These are phyloP conservation scores for Lutjanus erythropterus DNA, from an alignment of 2,113 vertebrate species.

Conservation along the genomic window DNA sequence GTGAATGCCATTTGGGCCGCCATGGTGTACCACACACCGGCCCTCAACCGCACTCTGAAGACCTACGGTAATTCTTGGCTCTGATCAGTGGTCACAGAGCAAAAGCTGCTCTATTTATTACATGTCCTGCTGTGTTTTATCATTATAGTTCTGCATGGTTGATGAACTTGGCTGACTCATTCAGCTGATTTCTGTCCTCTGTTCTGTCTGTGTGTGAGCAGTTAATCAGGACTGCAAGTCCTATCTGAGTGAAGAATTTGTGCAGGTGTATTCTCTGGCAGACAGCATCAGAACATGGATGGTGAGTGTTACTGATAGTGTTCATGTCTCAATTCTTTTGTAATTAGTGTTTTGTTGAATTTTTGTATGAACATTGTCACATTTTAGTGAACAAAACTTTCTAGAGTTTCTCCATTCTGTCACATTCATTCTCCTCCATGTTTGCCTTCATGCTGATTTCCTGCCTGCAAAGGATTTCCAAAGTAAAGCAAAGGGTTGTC, in stretches of 20 bases:
- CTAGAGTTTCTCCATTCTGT: too few species aligned
- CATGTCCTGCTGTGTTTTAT: not conserved
- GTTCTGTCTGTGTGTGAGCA: constrained; percentile 71
- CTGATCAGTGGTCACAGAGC: not conserved
- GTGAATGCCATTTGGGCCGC: constrained; percentile 97
- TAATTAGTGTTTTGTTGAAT: too few species aligned
- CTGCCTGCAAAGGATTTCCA: too few species aligned
- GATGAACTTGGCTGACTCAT: not conserved
- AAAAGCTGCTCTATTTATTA: not conserved
- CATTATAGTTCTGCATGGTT: not conserved
- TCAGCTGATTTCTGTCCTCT: not conserved
- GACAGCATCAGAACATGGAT: constrained; percentile 98
- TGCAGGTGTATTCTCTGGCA: constrained; percentile 91
- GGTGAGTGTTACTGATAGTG: constrained; percentile 84
- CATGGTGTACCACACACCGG: constrained; percentile 96
- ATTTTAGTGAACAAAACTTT: too few species aligned
- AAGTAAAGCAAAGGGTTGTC: too few species aligned
- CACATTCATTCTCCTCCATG: too few species aligned
- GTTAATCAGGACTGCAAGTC: constrained; percentile 89
- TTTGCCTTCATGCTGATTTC: too few species aligned
- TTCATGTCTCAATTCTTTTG: not conserved
- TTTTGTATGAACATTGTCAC: too few species aligned
- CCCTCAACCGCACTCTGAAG: constrained; percentile 90
- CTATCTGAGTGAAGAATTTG: constrained; percentile 90
- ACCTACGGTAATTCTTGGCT: constrained; percentile 88